Evolutionary conservation across 2,113 vertebrate genomes (phyloP).

Genomic region (Mirza zaza): DNA sequence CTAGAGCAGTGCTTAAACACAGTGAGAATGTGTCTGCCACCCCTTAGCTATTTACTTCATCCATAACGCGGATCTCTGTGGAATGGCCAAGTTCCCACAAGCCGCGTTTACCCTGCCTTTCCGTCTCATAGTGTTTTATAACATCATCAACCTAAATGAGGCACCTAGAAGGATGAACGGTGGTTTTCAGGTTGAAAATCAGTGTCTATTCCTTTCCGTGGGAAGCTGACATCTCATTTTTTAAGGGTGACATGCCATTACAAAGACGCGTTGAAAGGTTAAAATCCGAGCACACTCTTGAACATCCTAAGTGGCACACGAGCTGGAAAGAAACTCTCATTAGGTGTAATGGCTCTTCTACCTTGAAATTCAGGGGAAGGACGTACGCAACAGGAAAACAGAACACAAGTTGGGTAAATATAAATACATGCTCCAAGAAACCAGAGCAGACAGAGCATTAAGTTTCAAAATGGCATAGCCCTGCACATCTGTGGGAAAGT

Average conservation of each 20-base stretch:
- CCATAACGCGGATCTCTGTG: neutral
- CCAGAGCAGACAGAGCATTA: neutral
- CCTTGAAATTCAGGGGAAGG: constrained; percentile 69
- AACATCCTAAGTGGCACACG: constrained; percentile 72
- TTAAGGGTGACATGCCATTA: constrained; percentile 78
- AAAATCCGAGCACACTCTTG: constrained; percentile 61
- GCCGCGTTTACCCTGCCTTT: neutral
- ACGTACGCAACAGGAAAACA: neutral
- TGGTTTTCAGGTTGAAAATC: constrained; percentile 67
- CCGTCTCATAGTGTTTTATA: neutral
- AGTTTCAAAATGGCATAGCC: neutral
- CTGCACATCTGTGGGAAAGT: too few species aligned
- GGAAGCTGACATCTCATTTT: constrained; percentile 77
- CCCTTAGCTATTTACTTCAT: neutral
- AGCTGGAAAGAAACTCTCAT: constrained; percentile 74
- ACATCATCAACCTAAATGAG: constrained; percentile 44
- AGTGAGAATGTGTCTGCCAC: neutral
- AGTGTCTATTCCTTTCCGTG: constrained; percentile 56
- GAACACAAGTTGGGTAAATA: neutral
- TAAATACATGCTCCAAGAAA: neutral
- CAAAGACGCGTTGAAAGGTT: constrained; percentile 77
- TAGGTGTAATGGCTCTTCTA: constrained; percentile 78
- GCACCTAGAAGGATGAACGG: constrained; percentile 32
- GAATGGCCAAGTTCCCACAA: neutral
- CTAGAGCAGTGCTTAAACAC: neutral